A percentile compares a stretch with the other conserved stretches of the same genome.
Evolutionary conservation across 2,113 vertebrate species (phyloP).

Genomic region (Eubucco bourcierii): DNA sequence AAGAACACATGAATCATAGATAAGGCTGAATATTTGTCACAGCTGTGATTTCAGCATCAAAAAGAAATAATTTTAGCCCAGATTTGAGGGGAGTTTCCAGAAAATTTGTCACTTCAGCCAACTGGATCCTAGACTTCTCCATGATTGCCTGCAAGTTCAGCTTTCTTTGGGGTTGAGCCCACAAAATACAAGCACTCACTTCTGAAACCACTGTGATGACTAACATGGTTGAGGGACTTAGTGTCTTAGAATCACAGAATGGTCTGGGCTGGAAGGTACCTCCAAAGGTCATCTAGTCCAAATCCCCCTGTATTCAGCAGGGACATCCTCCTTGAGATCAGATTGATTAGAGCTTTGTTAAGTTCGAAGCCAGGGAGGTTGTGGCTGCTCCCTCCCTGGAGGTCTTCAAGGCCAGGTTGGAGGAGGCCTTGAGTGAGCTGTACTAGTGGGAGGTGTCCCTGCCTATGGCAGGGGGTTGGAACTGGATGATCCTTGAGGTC

Average conservation of each 20-base stretch:
- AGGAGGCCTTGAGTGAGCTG: too few relatives aligned
- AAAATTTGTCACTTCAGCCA: constrained; percentile 56
- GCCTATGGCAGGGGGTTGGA: too few relatives aligned
- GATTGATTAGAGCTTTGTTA: too few relatives aligned
- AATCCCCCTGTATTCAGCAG: too few relatives aligned
- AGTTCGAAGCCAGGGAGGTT: too few relatives aligned
- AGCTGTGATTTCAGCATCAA: constrained; percentile 69
- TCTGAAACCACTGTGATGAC: neutral
- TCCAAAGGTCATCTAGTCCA: too few relatives aligned
- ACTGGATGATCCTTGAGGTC: too few relatives aligned
- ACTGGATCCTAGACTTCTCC: neutral
- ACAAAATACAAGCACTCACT: neutral
- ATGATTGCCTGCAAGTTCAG: neutral
- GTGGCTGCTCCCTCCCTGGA: too few relatives aligned
- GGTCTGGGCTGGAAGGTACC: too few relatives aligned
- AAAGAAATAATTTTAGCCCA: constrained; percentile 63
- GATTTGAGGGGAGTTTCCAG: constrained; percentile 61
- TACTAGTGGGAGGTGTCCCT: too few relatives aligned
- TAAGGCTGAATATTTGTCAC: constrained; percentile 63
- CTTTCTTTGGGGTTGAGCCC: neutral
- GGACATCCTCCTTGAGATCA: too few relatives aligned
- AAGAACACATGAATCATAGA: constrained; percentile 64
- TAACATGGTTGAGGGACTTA: neutral
- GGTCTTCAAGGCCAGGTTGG: too few relatives aligned
- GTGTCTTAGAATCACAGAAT: neutral